Percentiles rank a stretch among this genome's conserved stretches.
Evolutionary conservation across 2,888 invertebrate genomes (phyloP).

Genomic region (Erebia ligea): DNA sequence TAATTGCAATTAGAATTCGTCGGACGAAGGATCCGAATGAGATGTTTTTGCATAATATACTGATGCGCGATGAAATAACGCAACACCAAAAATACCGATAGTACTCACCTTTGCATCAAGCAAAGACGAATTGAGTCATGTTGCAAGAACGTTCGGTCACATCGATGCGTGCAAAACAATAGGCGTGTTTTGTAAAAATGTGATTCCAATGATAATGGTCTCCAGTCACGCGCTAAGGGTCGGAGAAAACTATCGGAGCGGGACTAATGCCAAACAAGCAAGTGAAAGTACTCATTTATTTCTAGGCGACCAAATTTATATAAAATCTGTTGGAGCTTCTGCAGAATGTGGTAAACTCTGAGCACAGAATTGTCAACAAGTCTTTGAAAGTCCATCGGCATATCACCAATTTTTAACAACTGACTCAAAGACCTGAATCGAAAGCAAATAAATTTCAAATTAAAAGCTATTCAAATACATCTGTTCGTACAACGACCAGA

Average conservation of each 20-base stretch:
- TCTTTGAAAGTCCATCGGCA: too few species aligned
- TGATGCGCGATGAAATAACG: neutral
- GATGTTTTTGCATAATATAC: neutral
- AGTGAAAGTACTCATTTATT: conserved; percentile 36
- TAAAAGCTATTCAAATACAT: too few species aligned
- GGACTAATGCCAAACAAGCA: conserved; percentile 54
- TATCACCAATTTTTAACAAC: too few species aligned
- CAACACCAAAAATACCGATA: neutral
- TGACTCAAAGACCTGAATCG: too few species aligned
- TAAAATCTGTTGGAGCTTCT: neutral
- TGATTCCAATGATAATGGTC: conserved; percentile 27
- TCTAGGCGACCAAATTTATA: neutral
- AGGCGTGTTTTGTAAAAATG: conserved; percentile 25
- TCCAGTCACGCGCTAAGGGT: conserved; percentile 64
- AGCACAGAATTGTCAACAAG: too few species aligned
- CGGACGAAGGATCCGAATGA: neutral
- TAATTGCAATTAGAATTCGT: too few species aligned
- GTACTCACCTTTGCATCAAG: neutral
- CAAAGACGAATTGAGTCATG: conserved; percentile 17
- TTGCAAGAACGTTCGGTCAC: conserved; percentile 20
- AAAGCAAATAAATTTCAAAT: too few species aligned
- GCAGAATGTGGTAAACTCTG: too few species aligned
- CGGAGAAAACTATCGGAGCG: conserved; percentile 69
- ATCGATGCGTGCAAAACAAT: conserved; percentile 3
- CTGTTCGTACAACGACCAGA: too few species aligned